These are phyloP conservation scores for Phaetusa simplex DNA, from an alignment of 2,113 vertebrate species.

Conservation along the genomic window DNA sequence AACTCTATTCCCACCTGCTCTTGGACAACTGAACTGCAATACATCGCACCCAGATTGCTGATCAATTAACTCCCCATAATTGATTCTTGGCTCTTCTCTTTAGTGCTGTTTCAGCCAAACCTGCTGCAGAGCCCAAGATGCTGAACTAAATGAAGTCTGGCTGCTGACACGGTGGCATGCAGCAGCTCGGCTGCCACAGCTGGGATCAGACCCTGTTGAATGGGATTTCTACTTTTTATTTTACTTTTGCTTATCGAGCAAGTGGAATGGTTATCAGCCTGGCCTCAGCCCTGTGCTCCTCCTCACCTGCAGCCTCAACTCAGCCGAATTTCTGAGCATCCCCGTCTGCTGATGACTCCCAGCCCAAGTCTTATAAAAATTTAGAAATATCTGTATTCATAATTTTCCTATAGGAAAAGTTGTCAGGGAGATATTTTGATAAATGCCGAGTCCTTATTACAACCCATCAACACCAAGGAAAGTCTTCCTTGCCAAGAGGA, in stretches of 20 bases:
- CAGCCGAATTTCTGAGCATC: not conserved
- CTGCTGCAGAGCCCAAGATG: not conserved
- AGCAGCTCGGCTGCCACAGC: not conserved
- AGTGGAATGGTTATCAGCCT: not conserved
- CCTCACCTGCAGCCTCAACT: not conserved
- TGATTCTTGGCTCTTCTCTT: conserved; percentile 21
- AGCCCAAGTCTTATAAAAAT: not conserved
- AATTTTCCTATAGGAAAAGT: not conserved
- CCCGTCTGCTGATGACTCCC: not conserved
- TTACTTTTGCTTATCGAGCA: not conserved
- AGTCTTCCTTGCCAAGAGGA: not conserved
- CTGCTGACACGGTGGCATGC: rapidly evolving
- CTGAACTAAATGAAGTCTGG: not conserved
- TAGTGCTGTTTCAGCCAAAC: conserved; percentile 34
- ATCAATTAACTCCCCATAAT: conserved; percentile 18
- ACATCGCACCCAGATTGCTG: not conserved
- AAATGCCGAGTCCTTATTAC: not conserved
- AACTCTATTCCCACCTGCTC: not conserved
- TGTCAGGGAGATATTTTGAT: not conserved
- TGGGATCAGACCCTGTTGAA: not conserved
- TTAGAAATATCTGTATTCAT: not conserved
- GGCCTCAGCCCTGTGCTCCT: not conserved
- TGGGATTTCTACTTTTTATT: not conserved
- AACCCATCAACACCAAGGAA: not conserved
- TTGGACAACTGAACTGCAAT: not conserved